Evolutionary conservation across 2,113 vertebrate genomes (phyloP), one percentile per base, ranked within the genome.

Genomic region (Hoplias malabaricus): DNA sequence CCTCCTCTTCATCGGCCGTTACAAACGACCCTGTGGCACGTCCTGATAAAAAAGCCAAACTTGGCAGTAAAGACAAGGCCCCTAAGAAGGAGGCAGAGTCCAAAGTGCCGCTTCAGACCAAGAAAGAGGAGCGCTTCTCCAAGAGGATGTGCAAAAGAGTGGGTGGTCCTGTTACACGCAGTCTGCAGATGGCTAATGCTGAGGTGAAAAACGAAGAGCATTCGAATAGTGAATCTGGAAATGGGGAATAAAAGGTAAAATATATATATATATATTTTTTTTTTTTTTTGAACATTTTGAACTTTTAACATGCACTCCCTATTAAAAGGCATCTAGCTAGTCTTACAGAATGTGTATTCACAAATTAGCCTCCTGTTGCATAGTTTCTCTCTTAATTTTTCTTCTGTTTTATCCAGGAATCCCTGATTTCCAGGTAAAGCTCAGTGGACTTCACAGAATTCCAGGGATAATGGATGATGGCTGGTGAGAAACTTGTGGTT

Each of bases 151-250:
- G 96, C 77, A 95, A 97, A 71, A 90, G 96, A 77, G 90, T 92
- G 1, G 94, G 96, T 27, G 96, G 98, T 59, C 96, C 98, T 0
- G 84, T 98, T 76, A 99, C 97, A 31, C 93, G 98, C 34, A 99
- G 97, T 87, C 87, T 95, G 43, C 96, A 98, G 85, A 93, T 94
- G 87, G 91, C 93, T 0, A 93, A 81, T 72, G 82, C 92, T 3
- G 86, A 97, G 61, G 90, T 6, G 84, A 95, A 93, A 81, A 88
- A 89, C 0, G 96, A 97, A 29, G 87, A 92, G 70, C 84, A 88
- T 73, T 69, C 90, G 71, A 89, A 80, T 86, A 92, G 91, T 82
- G 95, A 96, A 70, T 84, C 93, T 69, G 96, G 94, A 90, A 94
- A 95, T 84, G 89, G 86, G 81, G 89, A 90, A 42, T 43, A 72